These are phyloP conservation scores for Periophthalmus magnuspinnatus DNA, from an alignment of 2,797 vertebrate genomes.

Conservation along the genomic window DNA sequence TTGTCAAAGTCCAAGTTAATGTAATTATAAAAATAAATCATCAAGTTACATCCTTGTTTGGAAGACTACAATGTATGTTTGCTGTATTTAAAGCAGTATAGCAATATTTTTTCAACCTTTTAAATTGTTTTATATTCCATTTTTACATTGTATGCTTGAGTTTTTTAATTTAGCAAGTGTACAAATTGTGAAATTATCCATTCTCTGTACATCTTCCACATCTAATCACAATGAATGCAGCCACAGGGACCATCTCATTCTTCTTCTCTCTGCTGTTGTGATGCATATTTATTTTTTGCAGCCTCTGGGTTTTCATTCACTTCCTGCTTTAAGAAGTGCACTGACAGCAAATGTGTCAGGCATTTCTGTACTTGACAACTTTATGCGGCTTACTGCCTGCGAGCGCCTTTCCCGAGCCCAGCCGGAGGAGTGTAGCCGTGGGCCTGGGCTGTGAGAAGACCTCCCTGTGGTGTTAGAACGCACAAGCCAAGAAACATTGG, in stretches of 20 bases:
- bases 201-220: not conserved
- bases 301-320: conserved; percentile 5
- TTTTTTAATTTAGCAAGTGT: too few species aligned
- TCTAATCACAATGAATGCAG: not conserved
- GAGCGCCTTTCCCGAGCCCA: conserved; percentile 12
- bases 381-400: conserved; percentile 22
- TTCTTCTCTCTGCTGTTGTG: not conserved
- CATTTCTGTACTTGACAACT: conserved; percentile 25
- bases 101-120: too few species aligned
- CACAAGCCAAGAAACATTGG: conserved; percentile 16
- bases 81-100: too few species aligned
- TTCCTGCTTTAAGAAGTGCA: conserved; percentile 10
- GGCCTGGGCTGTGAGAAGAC: conserved; percentile 20
- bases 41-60: not conserved
- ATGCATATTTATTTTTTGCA: conserved; percentile 9
- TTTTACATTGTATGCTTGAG: too few species aligned
- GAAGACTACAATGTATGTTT: not conserved
- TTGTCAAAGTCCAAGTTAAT: not conserved
- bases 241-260: not conserved
- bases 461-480: conserved; percentile 16
- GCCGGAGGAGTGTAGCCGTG: conserved; percentile 21
- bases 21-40: not conserved
- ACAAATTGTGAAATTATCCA: too few species aligned
- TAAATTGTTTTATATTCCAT: too few species aligned
- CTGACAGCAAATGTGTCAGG: conserved; percentile 21